Percentiles rank a stretch among this genome's conserved stretches.
These are phyloP conservation scores for Nannospalax galili DNA, from an alignment of 2,113 vertebrate genomes.

Conservation along the genomic window DNA sequence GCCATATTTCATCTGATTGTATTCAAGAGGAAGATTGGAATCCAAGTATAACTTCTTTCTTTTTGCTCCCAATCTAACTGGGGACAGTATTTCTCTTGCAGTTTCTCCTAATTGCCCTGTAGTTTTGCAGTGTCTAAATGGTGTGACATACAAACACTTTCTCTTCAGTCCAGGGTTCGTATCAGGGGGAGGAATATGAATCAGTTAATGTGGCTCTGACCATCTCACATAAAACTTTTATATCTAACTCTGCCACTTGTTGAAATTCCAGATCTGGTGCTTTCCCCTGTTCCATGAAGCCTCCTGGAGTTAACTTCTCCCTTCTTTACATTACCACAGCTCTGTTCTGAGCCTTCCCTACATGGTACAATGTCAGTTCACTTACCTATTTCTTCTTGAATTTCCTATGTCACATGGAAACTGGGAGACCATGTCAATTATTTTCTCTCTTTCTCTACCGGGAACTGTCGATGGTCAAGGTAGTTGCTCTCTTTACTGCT, in stretches of 20 bases:
- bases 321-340: neutral
- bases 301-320: neutral
- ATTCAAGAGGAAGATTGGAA: neutral
- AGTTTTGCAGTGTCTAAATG: conserved; percentile 31
- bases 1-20: too few species aligned
- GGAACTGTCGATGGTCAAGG: neutral
- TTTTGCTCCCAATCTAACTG: neutral
- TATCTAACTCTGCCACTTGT: neutral
- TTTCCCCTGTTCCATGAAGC: neutral
- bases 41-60: neutral
- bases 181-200: neutral
- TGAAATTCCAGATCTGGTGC: neutral
- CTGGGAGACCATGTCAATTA: neutral
- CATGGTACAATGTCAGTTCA: neutral
- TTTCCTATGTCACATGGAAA: neutral
- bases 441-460: neutral
- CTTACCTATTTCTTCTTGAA: neutral
- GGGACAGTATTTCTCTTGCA: neutral
- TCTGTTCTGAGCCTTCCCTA: neutral
- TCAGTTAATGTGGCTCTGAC: neutral
- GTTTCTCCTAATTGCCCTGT: conserved; percentile 51
- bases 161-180: neutral
- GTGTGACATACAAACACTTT: conserved; percentile 42
- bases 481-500: neutral
- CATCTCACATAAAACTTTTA: neutral